Evolutionary conservation across 2,113 vertebrate genomes (phyloP), one percentile per base, ranked within the genome.

Genomic region (Gorilla gorilla): DNA sequence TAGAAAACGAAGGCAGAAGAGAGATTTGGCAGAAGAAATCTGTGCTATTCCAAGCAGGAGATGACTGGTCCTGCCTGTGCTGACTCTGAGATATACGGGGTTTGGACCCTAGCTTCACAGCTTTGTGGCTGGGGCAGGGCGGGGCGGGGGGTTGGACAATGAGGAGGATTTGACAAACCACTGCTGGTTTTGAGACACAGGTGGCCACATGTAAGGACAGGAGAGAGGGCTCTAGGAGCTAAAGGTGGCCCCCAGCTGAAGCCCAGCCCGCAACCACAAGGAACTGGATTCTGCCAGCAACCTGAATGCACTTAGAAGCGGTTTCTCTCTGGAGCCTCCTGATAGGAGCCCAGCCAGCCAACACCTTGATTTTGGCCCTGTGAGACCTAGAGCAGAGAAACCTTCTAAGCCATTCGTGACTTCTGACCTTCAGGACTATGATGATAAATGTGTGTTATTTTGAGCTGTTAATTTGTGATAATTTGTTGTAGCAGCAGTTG

Each of bases 1-100:
- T 14, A 3, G 20, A 30, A 93, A 76, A 85, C 25, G 11, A 30
- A 61, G 59, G n/a, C 12, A 55, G 61, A 70, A 45, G 43, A 25
- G 70, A 73, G 5, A 40, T 23, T 25, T 40, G 57, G n/a, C 10
- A 45, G 55, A 64, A 40, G 43, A 9, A 43, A 8, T 50, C 27
- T 25, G 30, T 25, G n/a, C 35, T 45, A 25, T 13, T 27, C 38
- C n/a, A 55, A 43, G 59, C 48, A 20, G 30, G 75, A 48, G 76
- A 2, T 59, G 18, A 11, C 20, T 0, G 2, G 8, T 1, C 50
- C 10, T 20, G 27, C 57, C 30, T 9, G 22, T 13, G 45, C 48
- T 9, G 84, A 43, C 23, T 57, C 48, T 80, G 25, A 66, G 27
- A 40, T 66, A 12, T 48, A 8, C 25, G 59, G 75, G 59, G 40